Evolutionary conservation across 2,797 vertebrate genomes (phyloP).

Genomic region (Chromis chromis): DNA sequence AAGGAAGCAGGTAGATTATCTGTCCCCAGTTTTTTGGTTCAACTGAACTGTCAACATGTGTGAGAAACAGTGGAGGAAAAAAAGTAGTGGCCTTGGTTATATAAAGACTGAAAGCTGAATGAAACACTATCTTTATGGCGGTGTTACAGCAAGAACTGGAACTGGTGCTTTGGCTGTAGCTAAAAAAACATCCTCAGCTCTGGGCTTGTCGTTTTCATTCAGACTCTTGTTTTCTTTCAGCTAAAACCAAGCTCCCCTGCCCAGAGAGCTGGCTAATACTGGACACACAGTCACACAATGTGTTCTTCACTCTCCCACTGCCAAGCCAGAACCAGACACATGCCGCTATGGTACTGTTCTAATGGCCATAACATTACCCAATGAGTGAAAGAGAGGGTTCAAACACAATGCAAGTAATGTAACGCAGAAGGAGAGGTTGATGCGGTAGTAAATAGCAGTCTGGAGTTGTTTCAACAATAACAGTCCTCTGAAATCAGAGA

Average conservation of each 20-base stretch:
- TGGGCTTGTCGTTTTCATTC: constrained; percentile 81
- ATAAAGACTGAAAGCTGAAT: constrained; percentile 78
- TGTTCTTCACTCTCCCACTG: constrained; percentile 67
- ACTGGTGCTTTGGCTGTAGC: constrained; percentile 77
- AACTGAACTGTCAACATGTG: constrained; percentile 68
- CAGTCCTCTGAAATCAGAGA: constrained; percentile 78
- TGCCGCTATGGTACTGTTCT: constrained; percentile 53
- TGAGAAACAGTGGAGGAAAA: constrained; percentile 33
- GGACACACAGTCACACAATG: constrained; percentile 79
- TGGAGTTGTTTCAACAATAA: constrained; percentile 79
- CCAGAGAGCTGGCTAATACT: constrained; percentile 75
- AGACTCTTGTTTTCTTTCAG: constrained; percentile 83
- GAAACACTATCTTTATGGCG: constrained; percentile 80
- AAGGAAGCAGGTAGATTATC: constrained; percentile 76
- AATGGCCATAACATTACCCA: constrained; percentile 64
- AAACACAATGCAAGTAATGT: constrained; percentile 67
- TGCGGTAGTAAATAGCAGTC: constrained; percentile 76
- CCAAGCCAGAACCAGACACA: constrained; percentile 70
- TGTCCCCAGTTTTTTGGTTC: constrained; percentile 69
- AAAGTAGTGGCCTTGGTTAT: constrained; percentile 72
- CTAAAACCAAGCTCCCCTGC: constrained; percentile 76
- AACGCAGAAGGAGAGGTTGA: constrained; percentile 59
- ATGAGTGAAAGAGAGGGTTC: constrained; percentile 42
- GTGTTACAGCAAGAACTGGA: constrained; percentile 77
- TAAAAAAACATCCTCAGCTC: constrained; percentile 83